Evolutionary conservation across 2,888 invertebrate species (phyloP).

Genomic region (Hypsopygia costalis): DNA sequence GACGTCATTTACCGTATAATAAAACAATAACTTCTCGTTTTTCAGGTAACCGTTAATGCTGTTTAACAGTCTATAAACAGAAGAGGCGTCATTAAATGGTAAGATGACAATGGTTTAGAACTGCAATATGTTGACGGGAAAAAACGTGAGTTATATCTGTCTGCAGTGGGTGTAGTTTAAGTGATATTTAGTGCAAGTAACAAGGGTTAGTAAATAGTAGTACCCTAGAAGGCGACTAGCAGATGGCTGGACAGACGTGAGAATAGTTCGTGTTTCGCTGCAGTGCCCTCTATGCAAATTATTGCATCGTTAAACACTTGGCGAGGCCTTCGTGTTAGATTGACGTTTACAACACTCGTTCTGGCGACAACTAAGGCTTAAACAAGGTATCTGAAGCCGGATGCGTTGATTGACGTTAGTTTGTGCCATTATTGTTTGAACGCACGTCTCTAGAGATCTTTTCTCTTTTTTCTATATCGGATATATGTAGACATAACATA

Average conservation of each 20-base stretch:
- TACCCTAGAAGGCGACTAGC: constrained; percentile 7
- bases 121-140: constrained; percentile 17
- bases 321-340: constrained; percentile 62
- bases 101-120: constrained; percentile 36
- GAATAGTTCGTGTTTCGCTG: constrained; percentile 58
- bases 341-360: constrained; percentile 48
- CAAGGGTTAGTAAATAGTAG: constrained; percentile 11
- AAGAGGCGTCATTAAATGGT: constrained; percentile 49
- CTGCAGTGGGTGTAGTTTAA: not conserved
- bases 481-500: no score
- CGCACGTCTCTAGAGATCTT: not conserved
- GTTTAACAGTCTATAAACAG: constrained; percentile 39
- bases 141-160: constrained; percentile 18
- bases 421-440: constrained; percentile 50
- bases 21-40: constrained; percentile 42
- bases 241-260: constrained; percentile 58
- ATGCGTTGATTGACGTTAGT: constrained; percentile 68
- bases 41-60: constrained; percentile 61
- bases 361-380: constrained; percentile 30
- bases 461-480: no score
- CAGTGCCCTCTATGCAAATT: constrained; percentile 73
- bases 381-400: constrained; percentile 57
- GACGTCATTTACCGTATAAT: constrained; percentile 38
- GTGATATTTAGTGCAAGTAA: constrained; percentile 34
- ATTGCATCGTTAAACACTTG: constrained; percentile 77